Evolutionary conservation across 1,140 invertebrate genomes (phyloP).

Genomic region (Papilio aristodemus): DNA sequence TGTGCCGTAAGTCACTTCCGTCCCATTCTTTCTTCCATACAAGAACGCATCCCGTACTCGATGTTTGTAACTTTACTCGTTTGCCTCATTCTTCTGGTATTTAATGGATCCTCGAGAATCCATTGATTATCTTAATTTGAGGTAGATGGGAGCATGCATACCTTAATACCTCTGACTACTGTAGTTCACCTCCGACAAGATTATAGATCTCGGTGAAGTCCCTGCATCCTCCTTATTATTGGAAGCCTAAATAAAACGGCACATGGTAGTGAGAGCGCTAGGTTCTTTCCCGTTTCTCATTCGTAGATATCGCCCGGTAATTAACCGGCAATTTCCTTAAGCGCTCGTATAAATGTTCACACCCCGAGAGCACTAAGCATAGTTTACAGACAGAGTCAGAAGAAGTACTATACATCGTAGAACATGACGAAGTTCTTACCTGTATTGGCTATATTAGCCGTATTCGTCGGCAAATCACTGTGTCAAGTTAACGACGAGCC

Average conservation of each 20-base stretch:
- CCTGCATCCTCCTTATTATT: background rate
- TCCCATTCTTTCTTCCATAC: too few species aligned
- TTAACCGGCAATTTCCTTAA: constrained; percentile 2
- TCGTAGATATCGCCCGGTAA: background rate
- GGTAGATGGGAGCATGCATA: too few species aligned
- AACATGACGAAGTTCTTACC: constrained; percentile 1
- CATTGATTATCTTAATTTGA: too few species aligned
- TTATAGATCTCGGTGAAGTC: background rate
- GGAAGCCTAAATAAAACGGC: background rate
- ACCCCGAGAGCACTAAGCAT: background rate
- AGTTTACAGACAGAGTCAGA: background rate
- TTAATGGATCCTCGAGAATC: too few species aligned
- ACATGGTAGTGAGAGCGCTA: background rate
- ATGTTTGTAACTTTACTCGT: too few species aligned
- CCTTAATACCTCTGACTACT: too few species aligned
- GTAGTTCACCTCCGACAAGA: too few species aligned
- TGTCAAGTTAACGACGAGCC: constrained; percentile 47
- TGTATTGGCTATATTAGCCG: background rate
- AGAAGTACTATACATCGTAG: background rate
- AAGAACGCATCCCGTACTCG: too few species aligned
- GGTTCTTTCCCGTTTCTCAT: constrained; percentile 5
- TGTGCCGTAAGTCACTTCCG: too few species aligned
- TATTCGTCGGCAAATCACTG: constrained; percentile 41
- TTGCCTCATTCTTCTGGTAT: too few species aligned
- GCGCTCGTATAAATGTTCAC: background rate